Conservation (phyloP, 2,113 vertebrate genomes). For the Xyrauchen texanus region DNA sequence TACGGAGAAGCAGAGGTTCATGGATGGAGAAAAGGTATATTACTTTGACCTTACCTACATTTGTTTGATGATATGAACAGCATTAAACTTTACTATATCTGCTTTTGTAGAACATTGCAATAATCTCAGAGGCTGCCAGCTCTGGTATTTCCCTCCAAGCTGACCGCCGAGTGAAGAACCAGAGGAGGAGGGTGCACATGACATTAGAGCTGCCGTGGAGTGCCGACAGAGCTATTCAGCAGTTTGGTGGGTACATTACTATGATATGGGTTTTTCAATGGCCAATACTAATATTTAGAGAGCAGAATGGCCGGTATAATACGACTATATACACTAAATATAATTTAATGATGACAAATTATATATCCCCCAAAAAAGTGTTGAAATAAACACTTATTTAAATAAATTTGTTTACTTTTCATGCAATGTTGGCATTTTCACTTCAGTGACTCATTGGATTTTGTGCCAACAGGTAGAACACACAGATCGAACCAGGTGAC, state of each 20-base stretch:
- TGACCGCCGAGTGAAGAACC: conserved; percentile 93
- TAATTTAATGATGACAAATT: too few species aligned
- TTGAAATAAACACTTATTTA: too few species aligned
- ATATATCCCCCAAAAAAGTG: too few species aligned
- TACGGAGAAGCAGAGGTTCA: conserved; percentile 96
- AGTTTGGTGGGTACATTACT: conserved; percentile 82
- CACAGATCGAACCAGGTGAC: conserved; percentile 98
- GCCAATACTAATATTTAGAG: too few species aligned
- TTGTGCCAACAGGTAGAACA: conserved; percentile 83
- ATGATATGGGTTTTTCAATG: too few species aligned
- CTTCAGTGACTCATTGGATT: conserved; percentile 6
- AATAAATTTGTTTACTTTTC: too few species aligned
- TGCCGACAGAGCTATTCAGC: conserved; percentile 94
- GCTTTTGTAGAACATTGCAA: conserved; percentile 88
- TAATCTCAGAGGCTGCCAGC: conserved; percentile 97
- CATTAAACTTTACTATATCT: neutral
- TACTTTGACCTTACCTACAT: neutral
- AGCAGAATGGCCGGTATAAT: too few species aligned
- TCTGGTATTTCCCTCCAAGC: conserved; percentile 97
- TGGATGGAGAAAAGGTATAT: conserved; percentile 96
- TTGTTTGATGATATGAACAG: neutral
- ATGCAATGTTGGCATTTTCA: neutral
- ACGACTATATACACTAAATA: too few species aligned
- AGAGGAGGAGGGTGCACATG: conserved; percentile 94
- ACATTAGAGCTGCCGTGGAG: conserved; percentile 97